phyloP scores from a whole-genome alignment of 2,113 vertebrate species.

The Malurus melanocephalus region DNA sequence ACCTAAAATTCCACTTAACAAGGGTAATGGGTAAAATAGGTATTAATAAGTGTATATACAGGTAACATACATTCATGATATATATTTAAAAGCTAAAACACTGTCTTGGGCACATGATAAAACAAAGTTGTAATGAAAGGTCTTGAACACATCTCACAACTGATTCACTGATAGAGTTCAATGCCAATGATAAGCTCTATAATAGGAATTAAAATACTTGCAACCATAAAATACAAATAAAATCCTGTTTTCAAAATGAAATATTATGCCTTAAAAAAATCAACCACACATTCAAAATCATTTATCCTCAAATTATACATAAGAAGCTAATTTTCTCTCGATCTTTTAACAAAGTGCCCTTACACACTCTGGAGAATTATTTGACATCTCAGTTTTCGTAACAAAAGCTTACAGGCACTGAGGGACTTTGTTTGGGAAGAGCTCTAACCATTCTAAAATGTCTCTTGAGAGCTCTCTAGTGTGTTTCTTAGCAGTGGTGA shows the following conservation, averaged over 20 bases:
- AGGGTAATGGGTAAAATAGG: not conserved
- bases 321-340: slow-evolving; percentile 27
- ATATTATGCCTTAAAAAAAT: not conserved
- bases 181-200: not conserved
- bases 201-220: not conserved
- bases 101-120: not conserved
- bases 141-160: not conserved
- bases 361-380: slow-evolving; percentile 65
- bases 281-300: not conserved
- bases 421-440: slow-evolving; percentile 63
- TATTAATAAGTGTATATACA: not conserved
- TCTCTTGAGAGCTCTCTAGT: slow-evolving; percentile 62
- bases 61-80: not conserved
- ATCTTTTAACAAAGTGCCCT: slow-evolving; percentile 52
- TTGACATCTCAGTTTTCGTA: slow-evolving; percentile 76
- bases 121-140: not conserved
- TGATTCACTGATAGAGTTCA: not conserved
- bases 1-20: not conserved
- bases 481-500: slow-evolving; percentile 54
- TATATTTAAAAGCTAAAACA: not conserved
- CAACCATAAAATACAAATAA: not conserved
- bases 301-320: not conserved
- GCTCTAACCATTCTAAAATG: slow-evolving; percentile 68
- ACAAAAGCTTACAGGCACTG: slow-evolving; percentile 74
- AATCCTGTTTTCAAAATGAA: not conserved